Conservation (phyloP, 2,888 invertebrate genomes). For the Eueremaeus valkanovi region DNA sequence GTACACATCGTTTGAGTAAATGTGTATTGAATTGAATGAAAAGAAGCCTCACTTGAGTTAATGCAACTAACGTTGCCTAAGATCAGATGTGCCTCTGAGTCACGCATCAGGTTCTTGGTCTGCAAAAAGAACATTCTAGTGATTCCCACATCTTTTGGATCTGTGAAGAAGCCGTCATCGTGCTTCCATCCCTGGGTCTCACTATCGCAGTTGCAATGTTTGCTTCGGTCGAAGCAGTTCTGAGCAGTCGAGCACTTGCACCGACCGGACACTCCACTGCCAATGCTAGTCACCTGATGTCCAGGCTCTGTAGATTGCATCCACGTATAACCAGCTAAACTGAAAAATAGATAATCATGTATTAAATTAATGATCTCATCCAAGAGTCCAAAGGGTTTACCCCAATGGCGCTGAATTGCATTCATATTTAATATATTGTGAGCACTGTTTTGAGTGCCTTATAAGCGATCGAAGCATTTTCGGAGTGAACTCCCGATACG, state of each 20-base stretch:
- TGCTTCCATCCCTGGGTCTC: background rate
- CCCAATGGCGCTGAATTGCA: conserved; percentile 83
- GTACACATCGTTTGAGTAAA: background rate
- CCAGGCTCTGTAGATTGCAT: conserved; percentile 46
- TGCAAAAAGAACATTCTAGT: conserved; percentile 86
- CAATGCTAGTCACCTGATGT: conserved; percentile 57
- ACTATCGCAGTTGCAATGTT: conserved; percentile 82
- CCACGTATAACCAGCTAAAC: conserved; percentile 46
- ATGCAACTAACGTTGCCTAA: conserved; percentile 87
- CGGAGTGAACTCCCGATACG: conserved; percentile 80
- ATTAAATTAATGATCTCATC: background rate
- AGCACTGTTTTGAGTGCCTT: conserved; percentile 80
- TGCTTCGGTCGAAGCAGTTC: conserved; percentile 72
- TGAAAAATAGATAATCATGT: background rate
- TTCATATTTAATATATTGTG: conserved; percentile 83
- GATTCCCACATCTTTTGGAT: conserved; percentile 76
- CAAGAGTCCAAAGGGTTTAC: conserved; percentile 38
- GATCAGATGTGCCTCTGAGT: conserved; percentile 80
- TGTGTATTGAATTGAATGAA: background rate
- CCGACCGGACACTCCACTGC: conserved; percentile 56
- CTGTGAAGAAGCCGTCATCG: conserved; percentile 75
- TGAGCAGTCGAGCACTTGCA: conserved; percentile 65
- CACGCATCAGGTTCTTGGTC: conserved; percentile 72
- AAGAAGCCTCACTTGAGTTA: conserved; percentile 74
- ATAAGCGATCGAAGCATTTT: conserved; percentile 76